These are phyloP conservation scores for Miltochrista miniata DNA, from an alignment of 2,888 invertebrate genomes.

Conservation along the genomic window DNA sequence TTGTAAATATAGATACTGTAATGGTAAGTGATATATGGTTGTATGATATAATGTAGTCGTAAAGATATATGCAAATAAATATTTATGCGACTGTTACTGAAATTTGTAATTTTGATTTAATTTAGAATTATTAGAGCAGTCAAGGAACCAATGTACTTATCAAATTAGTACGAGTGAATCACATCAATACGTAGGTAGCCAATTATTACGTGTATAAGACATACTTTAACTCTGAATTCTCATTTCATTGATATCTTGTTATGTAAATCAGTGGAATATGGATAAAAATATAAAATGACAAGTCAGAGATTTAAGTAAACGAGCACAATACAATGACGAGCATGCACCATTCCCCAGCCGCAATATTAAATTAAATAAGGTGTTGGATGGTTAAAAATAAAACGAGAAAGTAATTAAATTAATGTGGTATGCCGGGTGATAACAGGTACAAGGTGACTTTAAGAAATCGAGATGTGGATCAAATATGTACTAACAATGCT, in stretches of 20 bases:
- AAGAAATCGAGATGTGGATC: slow-evolving; percentile 35
- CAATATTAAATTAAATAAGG: slow-evolving; percentile 72
- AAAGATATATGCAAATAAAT: slow-evolving; percentile 18
- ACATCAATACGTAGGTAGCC: slow-evolving; percentile 50
- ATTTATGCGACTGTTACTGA: slow-evolving; percentile 22
- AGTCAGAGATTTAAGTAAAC: slow-evolving; percentile 44
- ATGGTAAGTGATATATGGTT: slow-evolving; percentile 13
- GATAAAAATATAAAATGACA: slow-evolving; percentile 44
- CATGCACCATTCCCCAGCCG: slow-evolving; percentile 84
- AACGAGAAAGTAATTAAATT: slow-evolving; percentile 51
- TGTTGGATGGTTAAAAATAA: slow-evolving; percentile 77
- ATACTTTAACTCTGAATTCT: slow-evolving; percentile 42
- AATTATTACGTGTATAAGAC: slow-evolving; percentile 42
- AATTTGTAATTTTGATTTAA: slow-evolving; percentile 26
- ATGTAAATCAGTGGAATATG: slow-evolving; percentile 5
- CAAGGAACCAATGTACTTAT: slow-evolving; percentile 51
- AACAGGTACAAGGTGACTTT: slow-evolving; percentile 65
- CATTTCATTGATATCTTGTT: slow-evolving; percentile 31
- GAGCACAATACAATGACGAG: slow-evolving; percentile 52
- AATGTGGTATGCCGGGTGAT: slow-evolving; percentile 70
- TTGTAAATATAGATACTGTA: slow-evolving; percentile 1
- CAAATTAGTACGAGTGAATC: slow-evolving; percentile 32
- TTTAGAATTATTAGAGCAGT: slow-evolving; percentile 20
- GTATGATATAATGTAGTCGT: slow-evolving; percentile 15
- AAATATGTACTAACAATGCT: slow-evolving; percentile 37